These are phyloP conservation scores for Heliconius hortense DNA, from an alignment of 2,888 invertebrate genomes.

Conservation along the genomic window DNA sequence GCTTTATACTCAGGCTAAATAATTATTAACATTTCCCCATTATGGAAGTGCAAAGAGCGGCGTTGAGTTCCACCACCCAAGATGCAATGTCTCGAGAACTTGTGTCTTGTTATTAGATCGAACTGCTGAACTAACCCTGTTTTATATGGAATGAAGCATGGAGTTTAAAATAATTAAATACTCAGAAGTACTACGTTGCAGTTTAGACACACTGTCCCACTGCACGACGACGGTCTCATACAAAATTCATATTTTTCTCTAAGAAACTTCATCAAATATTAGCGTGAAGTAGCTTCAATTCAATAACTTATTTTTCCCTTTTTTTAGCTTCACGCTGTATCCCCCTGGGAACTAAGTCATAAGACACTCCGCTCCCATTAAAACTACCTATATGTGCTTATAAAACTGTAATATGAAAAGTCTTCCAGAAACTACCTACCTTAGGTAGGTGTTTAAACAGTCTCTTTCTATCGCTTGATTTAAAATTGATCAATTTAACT, in stretches of 20 bases:
- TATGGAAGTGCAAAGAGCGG: background rate
- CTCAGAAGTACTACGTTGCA: background rate
- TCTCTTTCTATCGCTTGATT: conserved; percentile 20
- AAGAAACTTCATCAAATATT: too few relatives aligned
- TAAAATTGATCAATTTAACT: conserved; percentile 35
- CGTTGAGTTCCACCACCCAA: background rate
- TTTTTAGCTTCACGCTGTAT: too few relatives aligned
- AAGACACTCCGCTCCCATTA: too few relatives aligned
- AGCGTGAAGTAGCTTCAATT: too few relatives aligned
- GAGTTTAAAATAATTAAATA: background rate
- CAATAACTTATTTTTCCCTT: too few relatives aligned
- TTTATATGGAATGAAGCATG: background rate
- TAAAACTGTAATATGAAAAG: background rate
- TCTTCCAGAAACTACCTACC: background rate
- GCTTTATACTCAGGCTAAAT: background rate
- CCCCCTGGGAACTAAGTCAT: too few relatives aligned
- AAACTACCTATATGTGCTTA: background rate
- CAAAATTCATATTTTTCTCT: too few relatives aligned
- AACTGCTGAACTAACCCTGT: too few relatives aligned
- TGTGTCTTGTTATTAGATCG: background rate
- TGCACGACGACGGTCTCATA: too few relatives aligned
- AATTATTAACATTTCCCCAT: too few relatives aligned
- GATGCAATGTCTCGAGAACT: background rate
- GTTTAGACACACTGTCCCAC: too few relatives aligned
- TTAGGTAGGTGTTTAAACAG: background rate